Evolutionary conservation across 30 jellyfish, hydroid and myxozoan genomes (phyloP), one percentile per base, ranked within the genome.

Genomic region (Rhopilema esculentum): DNA sequence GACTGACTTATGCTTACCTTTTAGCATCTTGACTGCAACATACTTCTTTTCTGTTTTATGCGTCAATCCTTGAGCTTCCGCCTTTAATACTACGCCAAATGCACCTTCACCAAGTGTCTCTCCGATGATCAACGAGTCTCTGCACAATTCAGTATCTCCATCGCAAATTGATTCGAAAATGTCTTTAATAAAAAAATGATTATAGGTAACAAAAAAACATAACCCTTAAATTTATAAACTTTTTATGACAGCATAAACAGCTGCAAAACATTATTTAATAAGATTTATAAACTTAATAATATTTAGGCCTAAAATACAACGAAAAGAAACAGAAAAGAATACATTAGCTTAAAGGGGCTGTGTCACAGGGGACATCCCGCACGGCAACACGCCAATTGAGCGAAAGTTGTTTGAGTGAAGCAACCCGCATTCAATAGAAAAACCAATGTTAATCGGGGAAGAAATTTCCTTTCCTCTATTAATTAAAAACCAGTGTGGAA

Each of bases 51-150:
- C 91, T 4, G 94, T 95, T 31, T 87, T 57, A 27, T 82, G 79
- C 63, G 86, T 32, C 57, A 95, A 80, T 0, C 92, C 95, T 23
- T 72, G 49, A 0, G 96, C 98, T 49, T 90, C 97, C 16, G 99
- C 98, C 64, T 81, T 95, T 53, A 95, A 83, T 6, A 95, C 99
- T 17, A 90, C 94, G 1, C 99, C 99, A 90, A 95, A 95, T 24
- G 99, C 99, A 18, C 99, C 99, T 83, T 95, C 98, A 18, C 99
- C 99, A 9, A 95, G 97, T 0, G 96, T 87, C 62, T 90, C 96
- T 33, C 94, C 97, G 0, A 95, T 53, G 25, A 65, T 69, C 77
- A 95, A 66, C 65, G 88, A 73, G 2, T 71, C 91, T 61, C 99
- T 77, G 70, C 82, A 89, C 12, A 95, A 66, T 62, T 95, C 99